These are phyloP conservation scores for Telenomus remus DNA, from an alignment of 1,140 invertebrate species.

Conservation along the genomic window DNA sequence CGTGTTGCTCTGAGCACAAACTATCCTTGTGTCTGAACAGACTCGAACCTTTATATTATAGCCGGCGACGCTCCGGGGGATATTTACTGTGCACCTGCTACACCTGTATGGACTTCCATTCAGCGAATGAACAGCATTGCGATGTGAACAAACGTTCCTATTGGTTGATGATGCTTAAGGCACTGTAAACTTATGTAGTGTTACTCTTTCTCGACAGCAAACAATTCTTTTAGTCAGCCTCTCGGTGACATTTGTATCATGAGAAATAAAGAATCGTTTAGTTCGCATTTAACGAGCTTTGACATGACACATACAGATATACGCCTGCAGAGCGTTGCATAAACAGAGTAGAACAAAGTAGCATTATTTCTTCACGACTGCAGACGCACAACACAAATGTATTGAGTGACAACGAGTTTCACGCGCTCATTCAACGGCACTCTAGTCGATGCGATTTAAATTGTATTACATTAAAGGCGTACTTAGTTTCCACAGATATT, in stretches of 20 bases:
- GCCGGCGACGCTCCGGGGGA: slow-evolving; percentile 25
- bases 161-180: slow-evolving; percentile 42
- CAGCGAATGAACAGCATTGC: slow-evolving; percentile 38
- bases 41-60: slow-evolving; percentile 31
- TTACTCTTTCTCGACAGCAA: slow-evolving; percentile 17
- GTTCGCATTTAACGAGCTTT: slow-evolving; percentile 26
- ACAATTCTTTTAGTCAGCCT: slow-evolving; percentile 19
- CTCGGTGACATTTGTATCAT: slow-evolving; percentile 16
- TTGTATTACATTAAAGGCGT: too few relatives aligned
- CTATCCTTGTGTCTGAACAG: slow-evolving; percentile 27
- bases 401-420: slow-evolving; percentile 36
- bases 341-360: slow-evolving; percentile 12
- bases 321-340: neutral
- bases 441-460: neutral
- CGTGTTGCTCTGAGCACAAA: slow-evolving; percentile 24
- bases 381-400: slow-evolving; percentile 8
- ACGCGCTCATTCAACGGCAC: slow-evolving; percentile 25
- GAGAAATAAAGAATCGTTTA: slow-evolving; percentile 37
- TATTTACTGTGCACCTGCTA: slow-evolving; percentile 32
- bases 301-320: neutral
- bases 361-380: too few relatives aligned
- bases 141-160: slow-evolving; percentile 35
- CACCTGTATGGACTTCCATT: slow-evolving; percentile 38
- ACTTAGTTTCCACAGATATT: too few relatives aligned
- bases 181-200: slow-evolving; percentile 9